Percentiles rank a stretch among this genome's conserved stretches.
These are phyloP conservation scores for Eurytoma californica DNA, from an alignment of 2,888 invertebrate genomes.

Conservation along the genomic window DNA sequence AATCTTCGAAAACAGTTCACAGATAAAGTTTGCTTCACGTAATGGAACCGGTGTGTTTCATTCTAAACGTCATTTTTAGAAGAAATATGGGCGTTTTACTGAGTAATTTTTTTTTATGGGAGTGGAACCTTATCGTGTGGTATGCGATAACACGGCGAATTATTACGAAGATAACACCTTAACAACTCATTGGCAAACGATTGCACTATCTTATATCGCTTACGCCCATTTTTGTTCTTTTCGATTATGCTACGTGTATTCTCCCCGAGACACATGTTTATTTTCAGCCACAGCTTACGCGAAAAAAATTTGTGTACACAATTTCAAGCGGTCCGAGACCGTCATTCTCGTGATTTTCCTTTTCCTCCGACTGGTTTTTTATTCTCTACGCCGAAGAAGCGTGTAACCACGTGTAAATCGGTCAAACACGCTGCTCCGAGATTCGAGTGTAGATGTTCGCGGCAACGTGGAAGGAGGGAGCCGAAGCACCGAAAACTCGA, in stretches of 20 bases:
- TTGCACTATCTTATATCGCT: conserved; percentile 35
- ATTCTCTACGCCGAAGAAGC: too few relatives aligned
- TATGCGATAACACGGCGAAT: conserved; percentile 33
- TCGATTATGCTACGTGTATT: background rate
- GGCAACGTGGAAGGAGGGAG: conserved; percentile 10
- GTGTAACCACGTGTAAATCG: too few relatives aligned
- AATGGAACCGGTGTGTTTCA: too few relatives aligned
- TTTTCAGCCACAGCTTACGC: background rate
- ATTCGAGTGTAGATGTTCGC: background rate
- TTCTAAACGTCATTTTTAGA: too few relatives aligned
- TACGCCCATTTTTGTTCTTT: conserved; percentile 36
- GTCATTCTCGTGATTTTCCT: too few relatives aligned
- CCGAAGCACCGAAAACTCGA: conserved; percentile 7
- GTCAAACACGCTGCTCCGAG: background rate
- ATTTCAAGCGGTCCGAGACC: too few relatives aligned
- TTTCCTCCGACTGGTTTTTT: too few relatives aligned
- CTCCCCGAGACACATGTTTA: background rate
- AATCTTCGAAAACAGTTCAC: too few relatives aligned
- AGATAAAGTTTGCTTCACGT: too few relatives aligned
- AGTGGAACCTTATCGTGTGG: conserved; percentile 22
- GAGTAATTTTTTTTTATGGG: conserved; percentile 19
- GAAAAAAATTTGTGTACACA: too few relatives aligned
- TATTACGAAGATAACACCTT: conserved; percentile 33
- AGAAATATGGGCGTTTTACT: conserved; percentile 15
- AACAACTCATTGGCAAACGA: conserved; percentile 39